Evolutionary conservation across 2,113 vertebrate species (phyloP), one percentile per base, ranked within the genome.

Genomic region (Xyliphius kryptos): DNA sequence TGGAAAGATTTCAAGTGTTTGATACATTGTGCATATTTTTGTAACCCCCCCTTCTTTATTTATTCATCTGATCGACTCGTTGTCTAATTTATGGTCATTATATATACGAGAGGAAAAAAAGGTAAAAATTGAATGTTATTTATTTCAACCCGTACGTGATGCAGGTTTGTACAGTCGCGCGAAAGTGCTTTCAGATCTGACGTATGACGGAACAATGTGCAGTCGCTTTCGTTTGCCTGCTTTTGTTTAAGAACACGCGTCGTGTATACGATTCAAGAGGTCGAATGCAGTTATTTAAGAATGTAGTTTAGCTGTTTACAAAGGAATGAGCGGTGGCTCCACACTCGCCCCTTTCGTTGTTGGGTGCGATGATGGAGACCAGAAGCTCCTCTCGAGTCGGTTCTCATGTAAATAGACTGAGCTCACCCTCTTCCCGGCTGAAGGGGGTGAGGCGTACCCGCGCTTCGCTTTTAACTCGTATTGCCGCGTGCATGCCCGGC

Each of bases 271-370:
- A 77, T 82, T 79, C 72, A 74, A 82, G 83, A 74, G 77, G 81
- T 78, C 10, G 81, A 89, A 86, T 85, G 82, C 84, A 85, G 86
- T 90, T 83, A 90, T 89, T 91, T 87, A 90, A 89, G 89, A 91
- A 93, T 89, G 90, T 92, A 94, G 90, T 89, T 82, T 93, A 91
- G 88, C 88, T 86, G 91, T 87, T 87, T 86, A 86, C 83, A 78
- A 83, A 80, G 87, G 83, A 85, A 83, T 88, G 85, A 89, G 88
- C 89, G 89, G 91, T 85, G 17, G 82, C 88, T 92, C 85, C 85
- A 85, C 90, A 88, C 90, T 88, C 87, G 89, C 91, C 89, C 81
- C 85, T 87, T 92, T 91, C 87, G 82, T 85, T 84, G 89, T 90
- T n/a, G 82, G 82, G 83, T 87, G 86, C 90, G 79, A 72, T 85